Percentiles rank a stretch among this genome's conserved stretches.
These are phyloP conservation scores for Lasius fuliginosus DNA, from an alignment of 2,888 invertebrate species.

Conservation along the genomic window DNA sequence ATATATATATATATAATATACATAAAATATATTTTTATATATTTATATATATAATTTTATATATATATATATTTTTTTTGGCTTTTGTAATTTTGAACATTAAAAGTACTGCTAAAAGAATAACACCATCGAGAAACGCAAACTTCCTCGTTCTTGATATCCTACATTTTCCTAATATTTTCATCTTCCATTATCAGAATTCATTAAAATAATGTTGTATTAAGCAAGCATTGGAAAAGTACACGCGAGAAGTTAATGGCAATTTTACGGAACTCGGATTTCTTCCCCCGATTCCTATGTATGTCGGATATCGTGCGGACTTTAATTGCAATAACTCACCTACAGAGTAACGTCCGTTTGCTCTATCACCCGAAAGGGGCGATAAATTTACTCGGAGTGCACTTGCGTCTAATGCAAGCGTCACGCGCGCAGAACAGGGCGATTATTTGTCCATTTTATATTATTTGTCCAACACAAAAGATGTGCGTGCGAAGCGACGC, in stretches of 20 bases:
- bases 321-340: conserved; percentile 74
- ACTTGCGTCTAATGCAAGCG: conserved; percentile 51
- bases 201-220: conserved; percentile 27
- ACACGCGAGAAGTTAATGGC: conserved; percentile 16
- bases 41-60: not conserved
- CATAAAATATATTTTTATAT: not conserved
- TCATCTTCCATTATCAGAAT: not conserved
- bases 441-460: conserved; percentile 32
- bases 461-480: not conserved
- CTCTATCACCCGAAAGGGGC: conserved; percentile 44
- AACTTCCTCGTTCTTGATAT: not conserved
- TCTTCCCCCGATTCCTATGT: not conserved
- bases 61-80: not conserved
- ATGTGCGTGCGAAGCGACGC: not conserved
- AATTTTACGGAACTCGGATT: conserved; percentile 34
- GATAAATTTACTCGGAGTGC: conserved; percentile 47
- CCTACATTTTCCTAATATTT: not conserved
- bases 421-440: conserved; percentile 21
- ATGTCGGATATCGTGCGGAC: conserved; percentile 35
- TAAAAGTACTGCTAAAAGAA: not conserved
- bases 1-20: too few species aligned
- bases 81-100: conserved; percentile 10
- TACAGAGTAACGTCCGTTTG: conserved; percentile 46
- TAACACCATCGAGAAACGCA: not conserved
- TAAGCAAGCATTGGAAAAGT: conserved; percentile 19